Percentiles rank a stretch among this genome's conserved stretches.
Conservation (phyloP, 2,113 vertebrate genomes). For the Phylloscopus trochiloides region DNA sequence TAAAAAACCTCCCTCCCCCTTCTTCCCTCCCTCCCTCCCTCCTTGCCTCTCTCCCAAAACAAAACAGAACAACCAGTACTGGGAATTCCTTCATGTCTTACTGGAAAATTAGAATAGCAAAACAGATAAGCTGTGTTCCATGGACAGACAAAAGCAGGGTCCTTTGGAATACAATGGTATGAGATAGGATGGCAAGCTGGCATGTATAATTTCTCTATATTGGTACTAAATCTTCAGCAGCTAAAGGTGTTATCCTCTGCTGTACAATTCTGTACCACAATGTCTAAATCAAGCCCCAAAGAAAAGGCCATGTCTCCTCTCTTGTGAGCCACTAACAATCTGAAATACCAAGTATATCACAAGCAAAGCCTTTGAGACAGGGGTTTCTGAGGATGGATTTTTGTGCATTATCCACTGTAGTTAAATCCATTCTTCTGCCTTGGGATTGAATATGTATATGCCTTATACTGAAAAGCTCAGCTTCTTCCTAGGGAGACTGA, state of each 20-base stretch:
- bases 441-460: slow-evolving; percentile 45
- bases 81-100: not conserved
- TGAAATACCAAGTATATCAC: not conserved
- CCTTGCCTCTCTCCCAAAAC: not conserved
- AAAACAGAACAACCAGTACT: not conserved
- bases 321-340: slow-evolving; percentile 16
- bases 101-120: not conserved
- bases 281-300: not conserved
- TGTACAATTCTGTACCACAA: not conserved
- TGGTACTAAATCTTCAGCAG: not conserved
- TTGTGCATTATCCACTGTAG: slow-evolving; percentile 24
- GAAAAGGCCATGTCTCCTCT: not conserved
- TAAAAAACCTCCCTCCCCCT: not conserved
- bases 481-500: slow-evolving; percentile 17
- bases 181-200: not conserved
- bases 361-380: slow-evolving; percentile 32
- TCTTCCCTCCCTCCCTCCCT: not conserved
- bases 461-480: slow-evolving; percentile 40
- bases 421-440: slow-evolving; percentile 45
- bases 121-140: not conserved
- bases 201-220: not conserved
- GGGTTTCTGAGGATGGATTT: slow-evolving; percentile 31
- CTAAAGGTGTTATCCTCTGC: not conserved
- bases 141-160: not conserved
- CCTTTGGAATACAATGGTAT: not conserved